Base-by-base conservation (phyloP, 2,797 vertebrate genomes). In the Triplophysa bombifrons region DNA sequence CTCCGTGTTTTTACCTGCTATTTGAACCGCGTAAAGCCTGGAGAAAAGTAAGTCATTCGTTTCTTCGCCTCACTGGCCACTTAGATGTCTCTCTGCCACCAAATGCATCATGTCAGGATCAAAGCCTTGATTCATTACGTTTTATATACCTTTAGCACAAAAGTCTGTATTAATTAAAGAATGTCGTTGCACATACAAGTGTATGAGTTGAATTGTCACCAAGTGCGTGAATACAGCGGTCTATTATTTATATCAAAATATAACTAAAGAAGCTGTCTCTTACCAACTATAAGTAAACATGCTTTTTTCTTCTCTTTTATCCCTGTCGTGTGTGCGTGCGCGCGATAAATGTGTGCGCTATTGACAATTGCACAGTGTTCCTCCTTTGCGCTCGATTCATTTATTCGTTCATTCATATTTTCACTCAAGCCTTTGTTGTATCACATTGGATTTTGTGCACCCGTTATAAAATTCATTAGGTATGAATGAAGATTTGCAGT, bases 11-110 rank as follows among this genome's bases (percentile, higher is more conserved):
- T 87, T 82, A 67, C 84, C 74, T 83, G 80, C 85, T 75, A 82
- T 78, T 86, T 83, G 84, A 84, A 76, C 81, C 82, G 83, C 76
- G 85, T 80, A 55, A 77, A 76, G 50, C 34, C 69, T 65, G 38
- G 44, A 55, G 30, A 88, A 89, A 91, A 92, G 93, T 93, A 92
- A 94, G 94, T 93, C 87, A 30, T 2, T 72, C 17, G 19, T 51
- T 60, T 20, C 41, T 74, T 38, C n/a, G n/a, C 53, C 50, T 61
- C 25, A 41, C 13, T 71, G n/a, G 51, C n/a, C 77, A 68, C 44
- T 76, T 83, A 41, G 50, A 8, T 16, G 19, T 34, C 6, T 38
- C 41, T 65, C n/a, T 69, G 27, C 46, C 25, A 34, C 19, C 25
- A 2, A 8, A 55, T 82, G 76, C 17, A 60, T 70, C 50, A 19